Percentiles rank a stretch among this genome's conserved stretches.
These are phyloP conservation scores for Aspidapion aeneum DNA, from an alignment of 2,888 invertebrate species.

Conservation along the genomic window DNA sequence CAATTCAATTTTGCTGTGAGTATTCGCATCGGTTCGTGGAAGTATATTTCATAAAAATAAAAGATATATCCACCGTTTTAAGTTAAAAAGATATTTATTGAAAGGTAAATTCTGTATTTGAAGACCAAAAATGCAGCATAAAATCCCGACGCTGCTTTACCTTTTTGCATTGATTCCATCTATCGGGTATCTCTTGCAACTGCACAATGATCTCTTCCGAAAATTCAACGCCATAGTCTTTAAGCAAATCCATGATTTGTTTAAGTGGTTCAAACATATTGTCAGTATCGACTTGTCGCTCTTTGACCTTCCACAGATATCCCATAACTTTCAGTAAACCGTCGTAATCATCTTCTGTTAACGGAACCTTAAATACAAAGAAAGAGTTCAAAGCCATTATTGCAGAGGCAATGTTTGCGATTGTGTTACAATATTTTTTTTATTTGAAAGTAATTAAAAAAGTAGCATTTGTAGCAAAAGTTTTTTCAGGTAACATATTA, in stretches of 20 bases:
- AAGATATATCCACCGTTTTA: too few relatives aligned
- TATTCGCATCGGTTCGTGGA: too few relatives aligned
- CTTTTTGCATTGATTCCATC: constrained; percentile 84
- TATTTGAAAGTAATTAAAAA: too few relatives aligned
- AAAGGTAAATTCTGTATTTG: too few relatives aligned
- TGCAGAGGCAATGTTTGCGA: not conserved
- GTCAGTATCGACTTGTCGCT: constrained; percentile 75
- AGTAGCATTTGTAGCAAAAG: too few relatives aligned
- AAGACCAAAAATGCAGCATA: too few relatives aligned
- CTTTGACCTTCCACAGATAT: constrained; percentile 73
- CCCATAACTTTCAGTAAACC: constrained; percentile 81
- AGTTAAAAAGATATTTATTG: too few relatives aligned
- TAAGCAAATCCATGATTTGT: constrained; percentile 80
- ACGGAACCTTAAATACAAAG: constrained; percentile 43
- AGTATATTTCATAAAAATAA: too few relatives aligned
- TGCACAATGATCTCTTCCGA: constrained; percentile 73
- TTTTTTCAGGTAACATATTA: too few relatives aligned
- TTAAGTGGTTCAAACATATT: constrained; percentile 87
- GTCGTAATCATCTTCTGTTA: constrained; percentile 83
- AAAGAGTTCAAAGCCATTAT: not conserved
- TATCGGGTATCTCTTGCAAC: constrained; percentile 78
- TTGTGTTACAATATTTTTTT: not conserved
- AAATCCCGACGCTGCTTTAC: too few relatives aligned
- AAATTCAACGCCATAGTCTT: constrained; percentile 83
- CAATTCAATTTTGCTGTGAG: too few relatives aligned